Evolutionary conservation across 2,888 invertebrate genomes (phyloP), one percentile per base, ranked within the genome.

Genomic region (Heliconius hortense): DNA sequence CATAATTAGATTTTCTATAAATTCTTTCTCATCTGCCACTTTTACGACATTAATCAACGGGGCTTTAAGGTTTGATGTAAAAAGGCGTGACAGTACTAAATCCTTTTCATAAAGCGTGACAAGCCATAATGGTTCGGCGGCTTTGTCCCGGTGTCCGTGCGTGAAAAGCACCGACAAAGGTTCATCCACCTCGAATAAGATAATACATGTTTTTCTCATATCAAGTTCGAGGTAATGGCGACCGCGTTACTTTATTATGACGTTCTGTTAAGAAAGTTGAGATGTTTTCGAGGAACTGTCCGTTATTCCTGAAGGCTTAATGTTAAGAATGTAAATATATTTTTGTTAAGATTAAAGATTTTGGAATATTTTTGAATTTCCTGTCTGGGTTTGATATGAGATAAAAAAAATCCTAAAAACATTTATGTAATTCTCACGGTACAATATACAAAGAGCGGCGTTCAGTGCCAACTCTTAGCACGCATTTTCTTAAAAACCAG

Each of bases 51-150:
- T 43, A 62, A 62, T 62, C 39, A 71, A 62, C 35, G 11, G 21
- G 59, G 43, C 39, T 43, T 60, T 60, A 24, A 39, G 71, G 60
- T 71, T 39, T 60, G 43, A 64, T 60, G 56, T 69, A 64, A 70
- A 69, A 74, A 70, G 74, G 69, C 74, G 71, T 59, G 26, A 62
- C 60, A 70, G 66, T 74, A 74, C 74, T 69, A 76, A 76, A 53
- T 73, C 76, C 76, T 79, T 69, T 77, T 77, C 78, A 79, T 77
- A 79, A 75, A 78, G 79, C 81, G 82, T 87, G 86, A 88, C 85
- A 81, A 80, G 81, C 79, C 78, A 84, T 83, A 85, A 84, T 80
- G 78, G 78, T 72, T 73, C 67, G 77, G 78, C 72, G 77, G 74
- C 78, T 80, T 79, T 80, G 79, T 81, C 76, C 75, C 73, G 79